Base-by-base conservation (phyloP, 2,797 vertebrate genomes). In the Tauraco hartlaubi region DNA sequence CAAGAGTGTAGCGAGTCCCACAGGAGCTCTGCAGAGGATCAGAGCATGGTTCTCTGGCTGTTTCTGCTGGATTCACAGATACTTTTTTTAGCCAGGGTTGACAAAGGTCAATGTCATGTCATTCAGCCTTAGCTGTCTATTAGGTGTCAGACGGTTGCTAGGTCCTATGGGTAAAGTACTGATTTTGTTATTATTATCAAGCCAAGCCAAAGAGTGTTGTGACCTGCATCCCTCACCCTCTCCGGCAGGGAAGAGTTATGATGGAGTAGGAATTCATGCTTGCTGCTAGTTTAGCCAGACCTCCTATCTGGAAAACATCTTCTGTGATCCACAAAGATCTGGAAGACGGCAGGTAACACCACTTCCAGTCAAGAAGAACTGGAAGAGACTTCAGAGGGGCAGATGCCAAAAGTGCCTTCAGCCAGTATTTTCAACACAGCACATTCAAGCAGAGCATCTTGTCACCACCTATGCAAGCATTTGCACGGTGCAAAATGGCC, bases 71-170 rank as follows among this genome's bases (percentile, higher is more conserved):
- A 63, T 55, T 76, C 83, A 64, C 71, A 88, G 61, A 63, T 25
- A 37, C 9, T 71, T 91, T 19, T 26, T 5, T 78, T 76, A 85
- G 41, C 18, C 31, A 71, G 18, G 5, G 39, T 2, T 89, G 63
- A 55, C 78, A 76, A 5, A 83, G 87, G 87, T 94, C 88, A 78
- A 18, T 84, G 83, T 84, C 72, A 72, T 83, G 85, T 93, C 91
- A 79, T 52, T 21, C 67, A 74, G 39, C 23, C 56, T 31, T 39
- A 79, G 76, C 0, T 5, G 61, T 63, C 74, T 82, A 7, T 66
- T 67, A 71, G 55, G 33, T 71, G 63, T 64, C 56, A 62, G 71
- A 41, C 4, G 4, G n/a, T 79, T 89, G 8, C 44, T 71, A n/a
- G 28, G 39, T 83, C 37, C 19, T 37, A 15, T 15, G 61, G 49